phyloP scores from a whole-genome alignment of 1,140 invertebrate genomes.

The Ylistrum balloti region DNA sequence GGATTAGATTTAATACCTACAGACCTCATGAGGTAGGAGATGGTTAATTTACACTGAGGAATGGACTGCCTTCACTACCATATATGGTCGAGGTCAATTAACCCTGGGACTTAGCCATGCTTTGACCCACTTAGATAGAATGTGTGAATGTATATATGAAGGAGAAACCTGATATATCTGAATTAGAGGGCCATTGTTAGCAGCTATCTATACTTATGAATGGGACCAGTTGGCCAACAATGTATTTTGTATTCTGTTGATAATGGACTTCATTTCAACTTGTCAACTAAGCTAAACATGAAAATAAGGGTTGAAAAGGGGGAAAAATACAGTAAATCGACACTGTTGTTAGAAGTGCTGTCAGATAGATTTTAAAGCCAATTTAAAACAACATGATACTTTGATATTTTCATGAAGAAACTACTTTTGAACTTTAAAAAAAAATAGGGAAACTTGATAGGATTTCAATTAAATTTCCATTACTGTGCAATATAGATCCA shows the following conservation, averaged over 20 bases:
- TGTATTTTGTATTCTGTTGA: not conserved
- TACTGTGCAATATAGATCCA: no score
- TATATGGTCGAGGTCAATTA: constrained; percentile 27
- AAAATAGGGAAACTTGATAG: not conserved
- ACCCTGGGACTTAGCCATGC: not conserved
- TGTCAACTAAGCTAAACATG: constrained; percentile 7
- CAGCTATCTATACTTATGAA: not conserved
- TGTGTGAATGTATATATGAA: not conserved
- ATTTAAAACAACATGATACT: constrained; percentile 29
- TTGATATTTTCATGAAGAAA: not conserved
- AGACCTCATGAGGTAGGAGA: not conserved
- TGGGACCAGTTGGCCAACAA: not conserved
- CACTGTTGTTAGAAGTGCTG: not conserved
- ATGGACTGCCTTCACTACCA: not conserved
- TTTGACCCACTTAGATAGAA: constrained; percentile 27
- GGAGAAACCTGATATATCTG: not conserved
- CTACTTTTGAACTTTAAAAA: not conserved
- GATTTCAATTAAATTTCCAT: not conserved
- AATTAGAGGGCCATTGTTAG: not conserved
- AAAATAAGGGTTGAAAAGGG: constrained; percentile 1
- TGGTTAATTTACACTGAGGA: constrained; percentile 1
- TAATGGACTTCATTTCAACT: constrained; percentile 4
- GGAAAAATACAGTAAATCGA: not conserved
- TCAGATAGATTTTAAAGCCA: not conserved
- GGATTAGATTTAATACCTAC: constrained; percentile 26